A percentile compares a stretch with the other conserved stretches of the same genome.
Evolutionary conservation across 2,113 vertebrate species (phyloP).

Genomic region (Apaloderma vittatum): DNA sequence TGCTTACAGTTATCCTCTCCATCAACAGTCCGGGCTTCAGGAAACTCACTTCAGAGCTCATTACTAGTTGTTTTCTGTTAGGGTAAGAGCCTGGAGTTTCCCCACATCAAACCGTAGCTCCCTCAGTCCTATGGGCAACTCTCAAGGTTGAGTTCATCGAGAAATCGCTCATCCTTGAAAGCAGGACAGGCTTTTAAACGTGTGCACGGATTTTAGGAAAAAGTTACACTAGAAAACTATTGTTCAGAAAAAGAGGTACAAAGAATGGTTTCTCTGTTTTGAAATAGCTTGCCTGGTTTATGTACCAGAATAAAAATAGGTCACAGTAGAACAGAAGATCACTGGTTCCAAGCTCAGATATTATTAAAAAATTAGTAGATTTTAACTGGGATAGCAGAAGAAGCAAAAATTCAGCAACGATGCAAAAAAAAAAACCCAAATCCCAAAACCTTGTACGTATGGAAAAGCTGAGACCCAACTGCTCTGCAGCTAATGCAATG

Average conservation of each 20-base stretch:
- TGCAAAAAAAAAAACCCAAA: neutral
- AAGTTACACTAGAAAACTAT: neutral
- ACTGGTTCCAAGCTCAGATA: neutral
- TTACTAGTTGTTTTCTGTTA: neutral
- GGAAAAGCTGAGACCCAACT: neutral
- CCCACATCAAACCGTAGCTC: neutral
- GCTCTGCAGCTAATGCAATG: neutral
- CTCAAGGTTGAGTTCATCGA: neutral
- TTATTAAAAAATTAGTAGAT: neutral
- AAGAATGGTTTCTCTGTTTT: neutral
- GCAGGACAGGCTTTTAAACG: neutral
- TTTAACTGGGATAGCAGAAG: neutral
- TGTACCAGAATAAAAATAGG: neutral
- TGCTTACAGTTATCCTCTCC: neutral
- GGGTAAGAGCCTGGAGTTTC: neutral
- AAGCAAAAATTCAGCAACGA: neutral
- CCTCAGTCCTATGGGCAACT: neutral
- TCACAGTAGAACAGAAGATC: neutral
- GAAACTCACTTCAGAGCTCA: neutral
- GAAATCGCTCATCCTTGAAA: neutral
- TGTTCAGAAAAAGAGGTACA: neutral
- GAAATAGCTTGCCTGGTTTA: neutral
- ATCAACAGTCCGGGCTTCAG: neutral
- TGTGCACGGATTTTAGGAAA: neutral
- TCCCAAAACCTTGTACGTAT: neutral